Percentiles rank a stretch among this genome's conserved stretches.
phyloP scores from a whole-genome alignment of 2,113 vertebrate species.

The Seriola quinqueradiata region DNA sequence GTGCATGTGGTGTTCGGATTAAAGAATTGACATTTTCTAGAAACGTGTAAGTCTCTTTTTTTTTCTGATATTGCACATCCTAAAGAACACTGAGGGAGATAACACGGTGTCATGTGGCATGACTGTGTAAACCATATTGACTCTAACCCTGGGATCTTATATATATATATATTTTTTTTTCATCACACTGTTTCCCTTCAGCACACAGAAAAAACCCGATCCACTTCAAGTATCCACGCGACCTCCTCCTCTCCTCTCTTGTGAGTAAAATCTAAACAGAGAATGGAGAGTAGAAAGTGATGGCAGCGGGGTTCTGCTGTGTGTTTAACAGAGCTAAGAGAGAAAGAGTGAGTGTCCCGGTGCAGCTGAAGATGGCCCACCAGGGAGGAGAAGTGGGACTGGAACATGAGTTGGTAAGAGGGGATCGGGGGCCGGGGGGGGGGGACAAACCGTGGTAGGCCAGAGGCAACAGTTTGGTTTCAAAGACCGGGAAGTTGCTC shows the following conservation, averaged over 20 bases:
- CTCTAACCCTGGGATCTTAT: slow-evolving; percentile 71
- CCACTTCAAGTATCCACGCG: slow-evolving; percentile 56
- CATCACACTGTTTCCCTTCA: slow-evolving; percentile 10
- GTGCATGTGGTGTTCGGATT: slow-evolving; percentile 38
- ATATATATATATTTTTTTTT: slow-evolving; percentile 3
- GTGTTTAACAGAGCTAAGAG: slow-evolving; percentile 34
- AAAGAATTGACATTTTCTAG: slow-evolving; percentile 46
- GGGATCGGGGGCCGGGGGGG: not conserved
- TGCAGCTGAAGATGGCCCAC: slow-evolving; percentile 43
- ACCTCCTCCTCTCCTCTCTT: slow-evolving; percentile 42
- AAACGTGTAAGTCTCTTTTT: slow-evolving; percentile 58
- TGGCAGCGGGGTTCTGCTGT: slow-evolving; percentile 45
- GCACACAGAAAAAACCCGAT: slow-evolving; percentile 20
- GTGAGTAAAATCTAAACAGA: slow-evolving; percentile 47
- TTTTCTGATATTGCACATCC: slow-evolving; percentile 81
- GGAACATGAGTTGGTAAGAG: slow-evolving; percentile 50
- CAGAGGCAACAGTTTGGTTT: slow-evolving; percentile 61
- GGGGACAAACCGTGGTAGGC: slow-evolving; percentile 32
- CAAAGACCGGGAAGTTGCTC: slow-evolving; percentile 44
- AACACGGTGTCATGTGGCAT: slow-evolving; percentile 63
- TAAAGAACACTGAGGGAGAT: slow-evolving; percentile 69
- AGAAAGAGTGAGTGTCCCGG: slow-evolving; percentile 50
- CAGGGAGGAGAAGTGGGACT: slow-evolving; percentile 33
- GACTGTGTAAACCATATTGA: slow-evolving; percentile 77
- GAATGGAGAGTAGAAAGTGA: slow-evolving; percentile 38